Percentiles rank a stretch among this genome's conserved stretches.
Evolutionary conservation across 2,113 vertebrate genomes (phyloP).

Genomic region (Oenanthe melanoleuca): DNA sequence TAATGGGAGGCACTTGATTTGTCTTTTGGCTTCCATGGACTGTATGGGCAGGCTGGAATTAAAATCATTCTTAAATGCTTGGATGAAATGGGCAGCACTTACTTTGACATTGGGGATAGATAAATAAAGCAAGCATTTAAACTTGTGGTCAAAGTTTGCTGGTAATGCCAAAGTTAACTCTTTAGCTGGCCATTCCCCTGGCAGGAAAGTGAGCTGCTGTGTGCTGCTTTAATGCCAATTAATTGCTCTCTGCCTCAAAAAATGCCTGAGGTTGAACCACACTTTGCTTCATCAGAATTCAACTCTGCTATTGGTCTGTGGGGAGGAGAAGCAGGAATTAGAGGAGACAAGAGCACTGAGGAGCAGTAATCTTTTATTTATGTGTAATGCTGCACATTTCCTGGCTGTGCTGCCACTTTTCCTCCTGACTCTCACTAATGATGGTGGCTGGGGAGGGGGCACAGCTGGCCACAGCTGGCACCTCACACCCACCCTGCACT

Average conservation of each 20-base stretch:
- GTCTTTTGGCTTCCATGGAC: background rate
- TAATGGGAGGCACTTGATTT: background rate
- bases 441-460: constrained; percentile 23
- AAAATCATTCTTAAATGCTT: background rate
- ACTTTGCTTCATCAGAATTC: constrained; percentile 53
- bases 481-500: background rate
- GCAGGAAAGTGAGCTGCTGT: background rate
- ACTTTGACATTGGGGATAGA: background rate
- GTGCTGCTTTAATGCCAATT: constrained; percentile 16
- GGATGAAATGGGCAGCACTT: background rate
- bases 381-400: constrained; percentile 47
- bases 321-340: constrained; percentile 44
- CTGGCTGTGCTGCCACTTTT: constrained; percentile 11
- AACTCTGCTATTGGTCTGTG: constrained; percentile 28
- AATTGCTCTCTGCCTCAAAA: constrained; percentile 52
- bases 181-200: background rate
- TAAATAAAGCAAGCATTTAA: background rate
- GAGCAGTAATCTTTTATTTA: constrained; percentile 69
- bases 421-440: constrained; percentile 41
- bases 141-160: background rate
- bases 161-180: background rate
- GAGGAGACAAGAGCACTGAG: constrained; percentile 45
- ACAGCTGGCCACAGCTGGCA: constrained; percentile 38
- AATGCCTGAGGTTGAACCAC: constrained; percentile 50
- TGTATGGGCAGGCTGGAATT: background rate